Evolutionary conservation across 2,797 vertebrate genomes (phyloP), one percentile per base, ranked within the genome.

Genomic region (Dendrocincla tyrannina): DNA sequence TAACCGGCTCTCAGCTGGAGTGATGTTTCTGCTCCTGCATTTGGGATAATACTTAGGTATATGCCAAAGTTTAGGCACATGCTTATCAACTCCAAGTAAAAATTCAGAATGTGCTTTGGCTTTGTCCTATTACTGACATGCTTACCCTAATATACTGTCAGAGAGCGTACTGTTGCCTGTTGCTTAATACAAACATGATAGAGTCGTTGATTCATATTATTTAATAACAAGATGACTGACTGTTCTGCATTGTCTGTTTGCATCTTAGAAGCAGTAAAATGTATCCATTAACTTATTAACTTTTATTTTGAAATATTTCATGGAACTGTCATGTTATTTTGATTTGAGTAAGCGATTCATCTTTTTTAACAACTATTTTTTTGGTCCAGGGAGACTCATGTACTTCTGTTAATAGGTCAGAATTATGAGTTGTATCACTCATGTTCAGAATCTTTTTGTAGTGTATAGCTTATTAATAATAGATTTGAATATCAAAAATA

Each of bases 251-350:
- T 93, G 89, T 90, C 95, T 96, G 80, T 91, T 94, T 95, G 73
- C 0, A 0, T 92, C 80, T 88, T 84, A 86, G 76, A 85, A 95
- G 79, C 63, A 76, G 70, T 86, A 92, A 96, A 96, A 90, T 70
- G 92, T 89, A 95, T 92, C 94, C 83, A 95, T 96, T 96, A 94
- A 92, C 96, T 95, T 96, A 94, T 95, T 96, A 96, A 94, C 95
- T 96, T 93, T 95, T 95, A 97, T 95, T 96, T 96, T 95, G 86
- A 94, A 96, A 95, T 93, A 84, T 89, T 96, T 93, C 88, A 91
- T 41, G 52, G 56, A 91, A 89, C 94, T 95, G 94, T 93, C 95
- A 93, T 76, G 83, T 79, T 96, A 94, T 96, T 96, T 96, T 96
- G 93, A 93, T 95, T 94, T 86, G 83, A 95, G 60, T 77, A 95